Percentiles rank a stretch among this genome's conserved stretches.
These are phyloP conservation scores for Urocitellus parryii DNA, from an alignment of 2,113 vertebrate genomes.

Conservation along the genomic window DNA sequence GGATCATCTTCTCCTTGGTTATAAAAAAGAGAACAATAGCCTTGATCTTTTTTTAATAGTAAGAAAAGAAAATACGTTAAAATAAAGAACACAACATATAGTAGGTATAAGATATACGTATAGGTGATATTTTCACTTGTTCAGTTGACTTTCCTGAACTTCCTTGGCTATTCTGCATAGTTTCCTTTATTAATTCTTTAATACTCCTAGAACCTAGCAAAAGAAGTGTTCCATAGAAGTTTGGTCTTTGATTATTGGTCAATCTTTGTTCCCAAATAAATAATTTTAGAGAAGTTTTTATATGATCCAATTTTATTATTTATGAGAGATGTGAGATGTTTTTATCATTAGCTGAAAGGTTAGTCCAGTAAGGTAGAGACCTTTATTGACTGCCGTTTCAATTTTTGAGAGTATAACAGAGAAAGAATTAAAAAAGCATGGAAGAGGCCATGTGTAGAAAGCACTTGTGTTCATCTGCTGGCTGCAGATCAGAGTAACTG, in stretches of 20 bases:
- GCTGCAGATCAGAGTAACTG: neutral
- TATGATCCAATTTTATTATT: conserved; percentile 27
- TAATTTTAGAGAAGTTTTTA: neutral
- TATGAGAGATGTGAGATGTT: neutral
- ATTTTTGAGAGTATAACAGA: conserved; percentile 3
- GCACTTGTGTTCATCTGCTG: neutral
- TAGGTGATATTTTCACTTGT: neutral
- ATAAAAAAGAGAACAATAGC: neutral
- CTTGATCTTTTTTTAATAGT: conserved; percentile 39
- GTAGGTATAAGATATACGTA: neutral
- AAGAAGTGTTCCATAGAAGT: neutral
- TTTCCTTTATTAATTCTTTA: conserved; percentile 21
- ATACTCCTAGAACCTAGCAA: conserved; percentile 31
- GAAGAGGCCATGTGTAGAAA: neutral
- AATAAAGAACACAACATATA: neutral
- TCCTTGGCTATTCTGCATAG: neutral
- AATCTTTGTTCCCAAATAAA: neutral
- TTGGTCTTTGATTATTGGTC: neutral
- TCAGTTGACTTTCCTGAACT: neutral
- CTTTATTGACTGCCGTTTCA: neutral
- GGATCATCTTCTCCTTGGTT: neutral
- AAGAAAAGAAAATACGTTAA: conserved; percentile 20
- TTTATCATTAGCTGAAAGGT: neutral
- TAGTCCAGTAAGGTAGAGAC: neutral
- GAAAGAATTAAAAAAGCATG: conserved; percentile 7